Evolutionary conservation across 2,797 vertebrate genomes (phyloP).

Genomic region (Austrolebias charrua): DNA sequence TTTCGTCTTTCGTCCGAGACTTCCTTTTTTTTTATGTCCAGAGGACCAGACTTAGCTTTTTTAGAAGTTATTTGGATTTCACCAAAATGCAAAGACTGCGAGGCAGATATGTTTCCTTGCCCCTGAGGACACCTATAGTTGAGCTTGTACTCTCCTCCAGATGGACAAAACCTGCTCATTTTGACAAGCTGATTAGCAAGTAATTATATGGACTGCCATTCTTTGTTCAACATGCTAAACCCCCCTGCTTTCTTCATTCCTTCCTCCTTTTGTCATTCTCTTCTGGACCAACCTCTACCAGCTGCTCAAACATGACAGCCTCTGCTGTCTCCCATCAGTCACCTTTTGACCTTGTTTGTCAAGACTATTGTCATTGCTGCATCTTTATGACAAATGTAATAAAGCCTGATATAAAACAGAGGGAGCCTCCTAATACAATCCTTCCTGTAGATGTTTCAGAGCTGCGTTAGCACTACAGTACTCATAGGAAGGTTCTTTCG

Average conservation of each 20-base stretch:
- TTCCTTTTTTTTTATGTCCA: no score
- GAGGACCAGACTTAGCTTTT: no score
- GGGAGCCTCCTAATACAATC: constrained; percentile 41
- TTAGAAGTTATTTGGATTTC: constrained; percentile 55
- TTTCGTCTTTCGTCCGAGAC: no score
- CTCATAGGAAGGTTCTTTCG: no score
- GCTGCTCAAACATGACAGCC: constrained; percentile 65
- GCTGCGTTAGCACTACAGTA: not conserved
- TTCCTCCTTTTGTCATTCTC: constrained; percentile 20
- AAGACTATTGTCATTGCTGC: constrained; percentile 45
- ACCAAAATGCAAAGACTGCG: constrained; percentile 23
- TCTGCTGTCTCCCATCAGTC: constrained; percentile 27
- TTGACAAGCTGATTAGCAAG: constrained; percentile 56
- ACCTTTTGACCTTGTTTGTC: constrained; percentile 48
- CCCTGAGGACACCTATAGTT: constrained; percentile 24
- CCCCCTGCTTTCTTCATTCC: constrained; percentile 2
- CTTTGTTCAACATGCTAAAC: constrained; percentile 43
- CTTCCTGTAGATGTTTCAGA: constrained; percentile 28
- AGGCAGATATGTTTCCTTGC: constrained; percentile 14
- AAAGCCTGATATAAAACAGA: constrained; percentile 45
- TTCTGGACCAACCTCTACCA: constrained; percentile 44
- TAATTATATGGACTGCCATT: constrained; percentile 46
- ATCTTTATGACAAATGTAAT: constrained; percentile 31
- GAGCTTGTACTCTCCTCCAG: constrained; percentile 38
- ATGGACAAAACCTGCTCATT: constrained; percentile 52